Base-by-base conservation (phyloP, 2,888 invertebrate species). In the Hirtodrosophila trivittata region DNA sequence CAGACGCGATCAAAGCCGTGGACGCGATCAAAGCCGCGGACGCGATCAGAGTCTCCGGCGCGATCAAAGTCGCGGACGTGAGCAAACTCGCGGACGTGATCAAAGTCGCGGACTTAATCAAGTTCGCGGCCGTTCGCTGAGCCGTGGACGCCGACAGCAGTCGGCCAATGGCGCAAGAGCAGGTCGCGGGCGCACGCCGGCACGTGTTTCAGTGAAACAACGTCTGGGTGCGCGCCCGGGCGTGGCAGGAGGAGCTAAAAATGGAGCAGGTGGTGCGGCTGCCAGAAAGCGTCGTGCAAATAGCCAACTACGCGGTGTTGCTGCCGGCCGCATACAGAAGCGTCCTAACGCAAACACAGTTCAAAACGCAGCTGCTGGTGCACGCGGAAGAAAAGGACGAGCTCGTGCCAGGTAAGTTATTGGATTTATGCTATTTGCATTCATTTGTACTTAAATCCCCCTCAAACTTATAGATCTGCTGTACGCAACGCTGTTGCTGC, bases 191-290 rank as follows among this genome's bases (percentile, higher is more conserved):
- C 56, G 68, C 39, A 45, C 75, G 12, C 54, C 51, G 13, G 59
- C 64, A 21, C 74, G 86, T 21, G 68, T 88, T 4, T 88, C 89
- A 9, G 82, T 89, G 5, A 89, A 88, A 68, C 84, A 89, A 9
- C 89, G 89, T 5, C 66, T 89, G 42, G 89, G 89, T 9, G 68
- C 76, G 38, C 89, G 89, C 43, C 76, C 82, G 1, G 80, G 80
- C 30, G 62, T 58, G 41, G 46, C 63, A 49, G 50, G 58, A 57
- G 66, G 62, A 28, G 59, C 67, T 26, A 38, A 8, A 42, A 9
- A 25, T 26, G 37, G 49, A 26, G 25, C 35, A 21, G 35, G 25
- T 8, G 41, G 18, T 16, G 33, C 21, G n/a, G 45, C 38, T 8
- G 71, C 43, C 57, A 70, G 67, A 16, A 77, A 68, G 46, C 76